A percentile compares a stretch with the other conserved stretches of the same genome.
phyloP scores from a whole-genome alignment of 2,888 invertebrate genomes.

The Luffia ferchaultella region DNA sequence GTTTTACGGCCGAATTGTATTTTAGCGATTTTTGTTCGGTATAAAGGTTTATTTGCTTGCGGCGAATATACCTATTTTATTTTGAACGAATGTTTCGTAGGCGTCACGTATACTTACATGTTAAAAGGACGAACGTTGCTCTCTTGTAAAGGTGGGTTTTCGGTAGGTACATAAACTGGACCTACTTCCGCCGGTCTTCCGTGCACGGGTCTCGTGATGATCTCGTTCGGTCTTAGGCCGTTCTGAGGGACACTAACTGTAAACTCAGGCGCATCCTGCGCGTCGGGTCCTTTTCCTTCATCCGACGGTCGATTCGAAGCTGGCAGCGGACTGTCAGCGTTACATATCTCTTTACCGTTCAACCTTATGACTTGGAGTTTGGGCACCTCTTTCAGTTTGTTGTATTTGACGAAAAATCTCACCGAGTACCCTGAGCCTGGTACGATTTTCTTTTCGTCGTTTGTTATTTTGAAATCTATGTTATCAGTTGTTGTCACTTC shows the following conservation, averaged over 20 bases:
- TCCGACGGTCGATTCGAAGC: constrained; percentile 23
- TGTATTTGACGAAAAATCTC: constrained; percentile 69
- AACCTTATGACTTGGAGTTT: constrained; percentile 50
- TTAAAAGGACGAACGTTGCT: constrained; percentile 30
- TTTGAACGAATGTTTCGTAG: too few relatives aligned
- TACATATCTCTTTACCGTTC: constrained; percentile 69
- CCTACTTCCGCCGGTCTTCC: constrained; percentile 25
- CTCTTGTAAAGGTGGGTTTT: constrained; percentile 23
- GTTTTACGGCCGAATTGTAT: too few relatives aligned
- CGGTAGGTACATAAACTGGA: constrained; percentile 39
- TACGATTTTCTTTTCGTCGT: constrained; percentile 61
- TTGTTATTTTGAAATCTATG: constrained; percentile 65
- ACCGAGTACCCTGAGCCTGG: constrained; percentile 63
- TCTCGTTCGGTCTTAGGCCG: constrained; percentile 2
- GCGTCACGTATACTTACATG: constrained; percentile 50
- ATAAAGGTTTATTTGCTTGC: too few relatives aligned
- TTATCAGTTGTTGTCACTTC: constrained; percentile 67
- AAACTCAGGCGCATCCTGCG: too few relatives aligned
- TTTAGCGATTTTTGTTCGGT: too few relatives aligned
- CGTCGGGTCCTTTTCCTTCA: too few relatives aligned
- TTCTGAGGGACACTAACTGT: too few relatives aligned
- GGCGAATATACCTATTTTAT: too few relatives aligned
- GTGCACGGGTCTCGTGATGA: constrained; percentile 11
- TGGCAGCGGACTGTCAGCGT: constrained; percentile 38
- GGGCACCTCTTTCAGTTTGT: constrained; percentile 51